phyloP scores from a whole-genome alignment of 2,888 invertebrate species.

The Dione juno region DNA sequence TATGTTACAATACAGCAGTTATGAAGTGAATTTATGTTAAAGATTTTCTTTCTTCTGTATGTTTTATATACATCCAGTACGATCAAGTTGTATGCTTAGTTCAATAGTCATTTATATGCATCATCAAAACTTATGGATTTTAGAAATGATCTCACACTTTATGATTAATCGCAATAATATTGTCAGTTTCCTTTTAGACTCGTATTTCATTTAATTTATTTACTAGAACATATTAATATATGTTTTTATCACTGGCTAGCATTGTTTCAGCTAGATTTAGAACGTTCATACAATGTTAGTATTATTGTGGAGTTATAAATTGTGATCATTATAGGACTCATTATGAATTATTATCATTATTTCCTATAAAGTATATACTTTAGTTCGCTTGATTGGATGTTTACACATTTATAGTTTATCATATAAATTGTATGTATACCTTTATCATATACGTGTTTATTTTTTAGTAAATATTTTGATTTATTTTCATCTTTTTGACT shows the following conservation, averaged over 20 bases:
- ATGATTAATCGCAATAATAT: conserved; percentile 17
- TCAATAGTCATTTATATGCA: not conserved
- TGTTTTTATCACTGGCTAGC: not conserved
- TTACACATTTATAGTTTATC: not conserved
- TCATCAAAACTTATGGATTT: conserved; percentile 2
- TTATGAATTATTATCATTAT: not conserved
- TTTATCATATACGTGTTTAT: not conserved
- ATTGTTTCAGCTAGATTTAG: conserved; percentile 10
- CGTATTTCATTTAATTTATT: not conserved
- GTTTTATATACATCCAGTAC: no score
- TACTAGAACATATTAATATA: not conserved
- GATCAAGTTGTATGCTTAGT: not conserved
- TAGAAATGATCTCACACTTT: conserved; percentile 32
- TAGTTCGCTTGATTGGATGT: conserved; percentile 11
- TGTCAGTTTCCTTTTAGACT: conserved; percentile 16
- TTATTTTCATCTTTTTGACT: not conserved
- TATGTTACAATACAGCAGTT: no score
- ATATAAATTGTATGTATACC: not conserved
- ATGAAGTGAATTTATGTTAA: no score
- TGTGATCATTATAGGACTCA: conserved; percentile 1
- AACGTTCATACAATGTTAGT: not conserved
- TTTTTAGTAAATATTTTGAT: not conserved
- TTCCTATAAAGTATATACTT: not conserved
- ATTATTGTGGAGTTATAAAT: not conserved
- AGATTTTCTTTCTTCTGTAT: no score